phyloP scores from a whole-genome alignment of 2,888 invertebrate species.

The Parasteatoda lunata region DNA sequence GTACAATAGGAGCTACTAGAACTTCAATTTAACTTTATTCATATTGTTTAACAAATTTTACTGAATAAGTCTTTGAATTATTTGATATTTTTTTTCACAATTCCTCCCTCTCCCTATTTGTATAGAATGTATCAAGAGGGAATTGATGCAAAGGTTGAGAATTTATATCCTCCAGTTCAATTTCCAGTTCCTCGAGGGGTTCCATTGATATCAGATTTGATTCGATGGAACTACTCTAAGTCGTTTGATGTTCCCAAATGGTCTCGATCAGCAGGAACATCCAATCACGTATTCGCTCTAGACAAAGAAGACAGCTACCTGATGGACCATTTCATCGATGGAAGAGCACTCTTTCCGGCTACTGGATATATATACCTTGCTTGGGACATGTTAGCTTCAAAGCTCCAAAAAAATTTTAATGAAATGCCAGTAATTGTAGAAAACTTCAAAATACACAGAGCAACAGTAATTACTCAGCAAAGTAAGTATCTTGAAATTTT shows the following conservation, averaged over 20 bases:
- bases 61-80: too few species aligned
- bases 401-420: conserved; percentile 74
- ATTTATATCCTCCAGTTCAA: conserved; percentile 75
- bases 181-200: conserved; percentile 94
- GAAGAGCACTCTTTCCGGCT: conserved; percentile 77
- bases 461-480: conserved; percentile 90
- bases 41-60: too few species aligned
- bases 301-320: conserved; percentile 78
- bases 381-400: conserved; percentile 83
- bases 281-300: conserved; percentile 78
- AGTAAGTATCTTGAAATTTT: conserved; percentile 1
- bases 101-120: neutral
- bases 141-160: conserved; percentile 69
- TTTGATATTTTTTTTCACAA: too few species aligned
- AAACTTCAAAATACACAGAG: conserved; percentile 91
- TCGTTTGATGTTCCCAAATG: conserved; percentile 91
- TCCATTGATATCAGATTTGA: conserved; percentile 88
- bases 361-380: conserved; percentile 79
- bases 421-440: conserved; percentile 90
- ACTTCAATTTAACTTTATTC: too few species aligned
- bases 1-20: too few species aligned
- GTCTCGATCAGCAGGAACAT: conserved; percentile 83
- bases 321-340: conserved; percentile 80
- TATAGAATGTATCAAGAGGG: conserved; percentile 56
- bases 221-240: conserved; percentile 93